Conservation (phyloP, 2,888 invertebrate genomes). For the Pinctada fucata region DNA sequence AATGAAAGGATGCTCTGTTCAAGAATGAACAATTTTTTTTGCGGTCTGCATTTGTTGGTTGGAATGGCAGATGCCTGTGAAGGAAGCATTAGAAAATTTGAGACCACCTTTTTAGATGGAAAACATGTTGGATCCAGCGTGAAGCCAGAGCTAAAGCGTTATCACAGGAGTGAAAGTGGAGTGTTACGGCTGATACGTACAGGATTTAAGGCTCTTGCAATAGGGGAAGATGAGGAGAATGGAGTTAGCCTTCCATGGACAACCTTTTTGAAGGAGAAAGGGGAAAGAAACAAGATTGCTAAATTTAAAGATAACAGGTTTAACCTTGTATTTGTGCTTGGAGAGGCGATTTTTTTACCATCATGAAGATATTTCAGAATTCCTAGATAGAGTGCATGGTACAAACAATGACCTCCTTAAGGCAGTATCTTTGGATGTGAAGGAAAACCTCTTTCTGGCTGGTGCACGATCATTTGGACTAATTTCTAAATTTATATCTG, state of each 20-base stretch:
- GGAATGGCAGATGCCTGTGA: conserved; percentile 46
- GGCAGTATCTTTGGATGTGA: conserved; percentile 35
- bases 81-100: conserved; percentile 32
- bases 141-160: conserved; percentile 44
- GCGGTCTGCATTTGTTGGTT: conserved; percentile 43
- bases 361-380: conserved; percentile 6
- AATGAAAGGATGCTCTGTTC: conserved; percentile 26
- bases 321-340: conserved; percentile 25
- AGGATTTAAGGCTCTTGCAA: conserved; percentile 38
- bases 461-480: conserved; percentile 28
- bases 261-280: conserved; percentile 17
- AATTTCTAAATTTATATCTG: conserved; percentile 13
- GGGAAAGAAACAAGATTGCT: conserved; percentile 13
- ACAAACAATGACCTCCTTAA: conserved; percentile 37
- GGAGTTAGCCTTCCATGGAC: conserved; percentile 24
- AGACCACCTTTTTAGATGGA: conserved; percentile 41
- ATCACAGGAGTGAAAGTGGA: conserved; percentile 48
- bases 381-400: conserved; percentile 35
- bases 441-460: conserved; percentile 35
- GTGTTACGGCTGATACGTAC: conserved; percentile 41
- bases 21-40: conserved; percentile 48
- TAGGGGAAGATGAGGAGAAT: conserved; percentile 43
- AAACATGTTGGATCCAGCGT: conserved; percentile 42
- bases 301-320: conserved; percentile 31
- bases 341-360: conserved; percentile 13